Base-by-base conservation (phyloP, 2,113 vertebrate species). In the Pan paniscus region DNA sequence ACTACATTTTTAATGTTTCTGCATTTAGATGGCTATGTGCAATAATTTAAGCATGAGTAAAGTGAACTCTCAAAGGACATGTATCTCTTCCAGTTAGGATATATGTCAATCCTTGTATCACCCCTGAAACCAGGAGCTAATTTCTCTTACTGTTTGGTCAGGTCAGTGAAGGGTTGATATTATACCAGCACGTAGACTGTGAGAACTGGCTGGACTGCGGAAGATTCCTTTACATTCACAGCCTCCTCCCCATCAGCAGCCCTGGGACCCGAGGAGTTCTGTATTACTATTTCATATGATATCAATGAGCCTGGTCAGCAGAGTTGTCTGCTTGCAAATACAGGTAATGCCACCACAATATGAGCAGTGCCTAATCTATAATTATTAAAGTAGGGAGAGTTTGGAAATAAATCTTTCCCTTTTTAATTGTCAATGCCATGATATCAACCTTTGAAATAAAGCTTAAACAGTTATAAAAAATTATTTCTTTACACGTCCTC, bases 261-360 rank as follows among this genome's bases (percentile, higher is more conserved):
- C 93, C 97, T 99, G 80, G 99, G 99, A 73, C 98, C 98, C 13
- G 99, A 99, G 90, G 98, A 98, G 52, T 99, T 99, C 90, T 98
- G 43, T 90, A 98, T 99, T 86, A 98, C 98, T 55, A 99, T 99
- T 98, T 99, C 99, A 1, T 99, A 99, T 95, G 99, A 99, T 96
- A 98, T 99, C 91, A 96, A 93, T 16, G 98, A 99, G 52, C 98
- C 99, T 67, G 98, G 99, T 96, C 94, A 6, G 89, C 99, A 97
- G 73, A 99, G 99, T 80, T 80, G 35, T 81, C 99, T 99, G 96
- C 97, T 99, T 57, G 98, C 99, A 98, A 99, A 99, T 97, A 99
- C 99, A 99, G 99, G 99, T 99, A 98, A 98, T 96, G 64, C 50
- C 16, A 18, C 40, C 17, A 27, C 22, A 32, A 84, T 52, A 25